Base-by-base conservation (phyloP, 2,888 invertebrate species). In the Apodemia hepburni region DNA sequence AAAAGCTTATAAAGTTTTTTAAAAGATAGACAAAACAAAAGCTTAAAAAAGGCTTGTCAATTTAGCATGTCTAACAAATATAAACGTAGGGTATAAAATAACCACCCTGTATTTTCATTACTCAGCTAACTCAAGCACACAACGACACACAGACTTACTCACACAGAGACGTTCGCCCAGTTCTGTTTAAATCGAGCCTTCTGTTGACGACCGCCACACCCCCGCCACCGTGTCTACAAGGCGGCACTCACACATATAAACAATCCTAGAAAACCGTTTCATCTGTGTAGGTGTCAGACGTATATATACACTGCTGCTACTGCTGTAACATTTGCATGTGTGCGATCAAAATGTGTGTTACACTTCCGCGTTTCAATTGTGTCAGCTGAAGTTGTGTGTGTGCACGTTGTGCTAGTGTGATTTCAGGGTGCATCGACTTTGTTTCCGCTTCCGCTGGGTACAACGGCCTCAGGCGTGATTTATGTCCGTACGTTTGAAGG, bases 391-490 rank as follows among this genome's bases (percentile, higher is more conserved):
- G 51, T 29, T 59, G 42, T 59, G 54, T 65, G 69, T 62, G 66
- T 59, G 58, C 27, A 15, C n/a, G 29, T 57, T 60, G 66, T 66
- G 67, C 47, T 45, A 18, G 61, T 74, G 80, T 81, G 82, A 75
- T 82, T 62, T 83, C 80, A 74, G 85, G 87, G 90, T 91, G 90
- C 90, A 91, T 85, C 86, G 89, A 88, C 90, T 87, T 74, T 69
- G 83, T 79, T 89, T 87, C 89, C 89, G 81, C 82, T 79, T 81
- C 78, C 80, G 81, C 77, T 75, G 85, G 82, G 90, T 87, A 86
- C 85, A 87, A 86, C 82, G 89, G 85, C 89, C 88, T 73, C 82
- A 70, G 80, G 80, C 71, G 75, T 87, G 89, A 89, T 89, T 88
- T 89, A 87, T 82, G 84, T 76, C 72, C 78, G 76, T 73, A 70